Evolutionary conservation across 2,113 vertebrate genomes (phyloP), one percentile per base, ranked within the genome.

Genomic region (Heterotis niloticus): DNA sequence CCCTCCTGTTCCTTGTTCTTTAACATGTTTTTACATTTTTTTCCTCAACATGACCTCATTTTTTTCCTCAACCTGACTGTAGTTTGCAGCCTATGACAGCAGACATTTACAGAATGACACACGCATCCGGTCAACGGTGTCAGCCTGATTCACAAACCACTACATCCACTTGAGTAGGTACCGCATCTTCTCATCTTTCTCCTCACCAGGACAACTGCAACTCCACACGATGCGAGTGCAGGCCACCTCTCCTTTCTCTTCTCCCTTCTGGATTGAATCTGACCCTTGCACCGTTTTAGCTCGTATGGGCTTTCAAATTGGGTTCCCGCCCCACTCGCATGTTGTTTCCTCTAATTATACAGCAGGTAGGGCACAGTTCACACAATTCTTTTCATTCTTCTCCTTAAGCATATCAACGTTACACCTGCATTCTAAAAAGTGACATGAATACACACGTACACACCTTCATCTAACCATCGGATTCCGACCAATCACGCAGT

Each of bases 401-500:
- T 54, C 69, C 52, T 14, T 54, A 72, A 72, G 5, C 69, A 51
- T 44, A 44, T 44, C 34, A 44, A 7, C 17, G 69, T 72, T 72
- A 72, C n/a, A 72, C 69, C 51, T n/a, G 51, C 69, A 1, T 14
- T 72, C 16, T 16, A 44, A 10, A 69, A 16, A 69, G 9, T 71
- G 69, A 71, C 69, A 71, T 71, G 44, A 71, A 71, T 71, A 71
- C 34, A 71, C 71, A 74, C 26, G 71, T 57, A 59, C 71, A 59
- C 23, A 16, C 71, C 51, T 24, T 57, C 54, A 59, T 74, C 52
- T 59, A 24, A 51, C 24, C 52, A 26, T 57, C 17, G 28, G 60
- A 62, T 60, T 62, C 73, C 56, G 3, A 57, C 13, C 28, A 64
- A 51, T 76, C 34, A 62, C 1, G 12, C 10, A 44, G 18, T 57